phyloP scores from a whole-genome alignment of 2,888 invertebrate genomes.

The Antitype chi region DNA sequence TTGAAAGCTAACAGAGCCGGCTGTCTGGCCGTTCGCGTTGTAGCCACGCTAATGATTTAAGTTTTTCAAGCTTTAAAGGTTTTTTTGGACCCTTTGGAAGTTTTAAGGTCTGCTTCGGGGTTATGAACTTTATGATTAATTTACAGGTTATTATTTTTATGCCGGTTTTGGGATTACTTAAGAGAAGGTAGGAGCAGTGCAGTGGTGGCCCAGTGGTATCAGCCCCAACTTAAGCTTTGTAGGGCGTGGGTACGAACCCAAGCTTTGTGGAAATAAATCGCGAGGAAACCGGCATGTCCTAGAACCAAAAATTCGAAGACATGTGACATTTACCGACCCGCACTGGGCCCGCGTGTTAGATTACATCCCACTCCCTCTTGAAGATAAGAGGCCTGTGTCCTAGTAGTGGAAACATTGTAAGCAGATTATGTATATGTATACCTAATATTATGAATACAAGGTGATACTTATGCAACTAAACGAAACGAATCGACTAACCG shows the following conservation, averaged over 20 bases:
- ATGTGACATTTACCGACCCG: too few relatives aligned
- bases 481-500: neutral
- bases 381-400: neutral
- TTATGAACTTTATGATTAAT: slow-evolving; percentile 46
- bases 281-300: too few relatives aligned
- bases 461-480: neutral
- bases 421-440: too few relatives aligned
- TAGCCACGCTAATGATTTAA: slow-evolving; percentile 64
- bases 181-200: neutral
- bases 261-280: too few relatives aligned
- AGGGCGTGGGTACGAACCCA: too few relatives aligned
- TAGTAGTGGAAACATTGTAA: neutral
- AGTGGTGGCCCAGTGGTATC: too few relatives aligned
- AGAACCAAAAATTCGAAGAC: too few relatives aligned
- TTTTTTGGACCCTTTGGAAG: slow-evolving; percentile 46
- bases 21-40: slow-evolving; percentile 44
- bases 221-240: too few relatives aligned
- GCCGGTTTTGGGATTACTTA: slow-evolving; percentile 7
- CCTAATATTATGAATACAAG: neutral
- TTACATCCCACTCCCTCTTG: too few relatives aligned
- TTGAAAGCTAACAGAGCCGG: slow-evolving; percentile 60
- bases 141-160: slow-evolving; percentile 27
- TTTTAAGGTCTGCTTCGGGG: slow-evolving; percentile 35
- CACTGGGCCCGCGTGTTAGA: too few relatives aligned
- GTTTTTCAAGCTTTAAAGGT: slow-evolving; percentile 48